phyloP scores from a whole-genome alignment of 2,888 invertebrate genomes.

The Harpagoxenus sublaevis region DNA sequence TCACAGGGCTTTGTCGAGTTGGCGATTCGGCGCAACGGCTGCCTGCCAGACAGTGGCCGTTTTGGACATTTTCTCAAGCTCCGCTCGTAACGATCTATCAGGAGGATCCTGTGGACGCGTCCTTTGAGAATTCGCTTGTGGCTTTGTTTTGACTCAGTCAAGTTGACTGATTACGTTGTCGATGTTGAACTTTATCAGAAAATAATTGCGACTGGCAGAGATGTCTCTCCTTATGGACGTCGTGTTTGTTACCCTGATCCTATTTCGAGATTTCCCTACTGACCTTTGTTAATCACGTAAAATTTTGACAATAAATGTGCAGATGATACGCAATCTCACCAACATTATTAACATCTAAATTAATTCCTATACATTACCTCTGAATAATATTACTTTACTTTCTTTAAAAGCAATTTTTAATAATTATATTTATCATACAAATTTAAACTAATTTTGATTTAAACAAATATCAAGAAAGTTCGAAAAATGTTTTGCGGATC shows the following conservation, averaged over 20 bases:
- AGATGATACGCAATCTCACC: background rate
- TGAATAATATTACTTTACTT: background rate
- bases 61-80: constrained; percentile 70
- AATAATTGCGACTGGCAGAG: constrained; percentile 14
- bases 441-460: background rate
- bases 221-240: background rate
- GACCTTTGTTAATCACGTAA: background rate
- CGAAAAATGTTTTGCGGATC: background rate
- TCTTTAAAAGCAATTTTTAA: constrained; percentile 6
- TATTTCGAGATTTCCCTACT: background rate
- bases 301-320: background rate
- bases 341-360: background rate
- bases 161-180: constrained; percentile 23
- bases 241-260: background rate
- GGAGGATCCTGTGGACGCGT: constrained; percentile 48
- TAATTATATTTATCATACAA: background rate
- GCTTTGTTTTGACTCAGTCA: background rate
- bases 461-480: background rate
- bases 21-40: constrained; percentile 69
- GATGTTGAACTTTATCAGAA: constrained; percentile 19
- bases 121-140: constrained; percentile 64
- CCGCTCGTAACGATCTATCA: constrained; percentile 61
- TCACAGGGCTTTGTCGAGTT: constrained; percentile 82
- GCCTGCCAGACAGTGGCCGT: constrained; percentile 72
- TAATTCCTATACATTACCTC: background rate